Percentiles rank a stretch among this genome's conserved stretches.
phyloP scores from a whole-genome alignment of 2,888 invertebrate species.

The Mellilla xanthometata region DNA sequence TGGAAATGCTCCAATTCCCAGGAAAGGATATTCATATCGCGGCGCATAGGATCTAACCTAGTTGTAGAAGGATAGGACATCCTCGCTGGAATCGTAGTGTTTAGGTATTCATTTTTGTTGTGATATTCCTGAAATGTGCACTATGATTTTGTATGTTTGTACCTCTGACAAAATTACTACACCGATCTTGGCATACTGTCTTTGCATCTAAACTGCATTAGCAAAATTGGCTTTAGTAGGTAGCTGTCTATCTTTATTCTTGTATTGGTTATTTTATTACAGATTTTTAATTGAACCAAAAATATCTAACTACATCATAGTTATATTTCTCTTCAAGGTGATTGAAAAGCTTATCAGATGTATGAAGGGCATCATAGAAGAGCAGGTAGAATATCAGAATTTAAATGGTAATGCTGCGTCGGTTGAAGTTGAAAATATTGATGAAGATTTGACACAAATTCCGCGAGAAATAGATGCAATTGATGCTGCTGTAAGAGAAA shows the following conservation, averaged over 20 bases:
- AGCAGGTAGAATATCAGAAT: conserved; percentile 31
- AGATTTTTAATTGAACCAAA: too few species aligned
- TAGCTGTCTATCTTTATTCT: too few species aligned
- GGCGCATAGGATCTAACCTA: conserved; percentile 1
- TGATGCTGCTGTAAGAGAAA: neutral
- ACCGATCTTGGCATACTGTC: too few species aligned
- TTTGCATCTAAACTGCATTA: too few species aligned
- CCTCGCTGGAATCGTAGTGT: neutral
- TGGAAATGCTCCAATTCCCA: conserved; percentile 11
- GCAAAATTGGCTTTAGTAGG: too few species aligned
- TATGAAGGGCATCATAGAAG: conserved; percentile 46
- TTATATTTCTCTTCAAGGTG: conserved; percentile 43
- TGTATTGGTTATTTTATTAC: too few species aligned
- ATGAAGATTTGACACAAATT: conserved; percentile 27
- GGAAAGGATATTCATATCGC: conserved; percentile 5
- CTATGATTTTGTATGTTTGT: too few species aligned
- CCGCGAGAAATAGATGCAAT: conserved; percentile 14
- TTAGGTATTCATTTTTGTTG: neutral
- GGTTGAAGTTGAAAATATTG: conserved; percentile 2
- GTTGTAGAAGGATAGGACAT: neutral
- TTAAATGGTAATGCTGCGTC: neutral
- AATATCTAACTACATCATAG: too few species aligned
- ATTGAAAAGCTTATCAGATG: conserved; percentile 56
- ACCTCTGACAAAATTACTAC: too few species aligned
- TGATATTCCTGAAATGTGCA: too few species aligned